Conservation (phyloP, 92 coral and sea anemone species). For the Palythoa heliodiscus region DNA sequence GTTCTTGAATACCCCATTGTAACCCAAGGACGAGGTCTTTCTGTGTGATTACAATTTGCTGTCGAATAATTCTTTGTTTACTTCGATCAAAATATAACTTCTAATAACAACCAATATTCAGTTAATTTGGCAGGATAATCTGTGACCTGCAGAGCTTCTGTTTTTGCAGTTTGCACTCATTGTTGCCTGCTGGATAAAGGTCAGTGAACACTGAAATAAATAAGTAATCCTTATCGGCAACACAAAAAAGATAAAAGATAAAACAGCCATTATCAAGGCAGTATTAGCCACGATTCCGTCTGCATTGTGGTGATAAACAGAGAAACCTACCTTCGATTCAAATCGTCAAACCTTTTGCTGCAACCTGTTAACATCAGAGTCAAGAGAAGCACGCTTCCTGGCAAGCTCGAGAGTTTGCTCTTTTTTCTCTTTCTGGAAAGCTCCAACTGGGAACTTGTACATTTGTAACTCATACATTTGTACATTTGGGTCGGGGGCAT, state of each 20-base stretch:
- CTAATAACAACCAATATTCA: constrained; percentile 30
- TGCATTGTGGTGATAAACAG: constrained; percentile 21
- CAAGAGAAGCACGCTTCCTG: constrained; percentile 20
- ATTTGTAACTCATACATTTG: too few species aligned
- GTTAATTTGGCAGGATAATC: constrained; percentile 29
- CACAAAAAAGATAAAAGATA: constrained; percentile 25
- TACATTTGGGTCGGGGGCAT: constrained; percentile 30
- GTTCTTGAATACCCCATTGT: constrained; percentile 27
- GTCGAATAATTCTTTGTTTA: constrained; percentile 7
- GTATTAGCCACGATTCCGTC: constrained; percentile 3
- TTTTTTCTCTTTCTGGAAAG: constrained; percentile 34
- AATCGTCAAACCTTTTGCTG: constrained; percentile 39
- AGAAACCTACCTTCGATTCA: constrained; percentile 36
- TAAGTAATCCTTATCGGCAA: too few species aligned
- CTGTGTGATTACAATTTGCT: constrained; percentile 30
- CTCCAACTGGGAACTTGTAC: constrained; percentile 37
- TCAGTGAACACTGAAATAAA: too few species aligned
- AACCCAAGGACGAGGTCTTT: constrained; percentile 25
- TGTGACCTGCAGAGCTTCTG: constrained; percentile 1
- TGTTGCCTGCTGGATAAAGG: too few species aligned
- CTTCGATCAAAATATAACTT: constrained; percentile 20
- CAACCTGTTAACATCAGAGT: constrained; percentile 34
- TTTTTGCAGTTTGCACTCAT: too few species aligned
- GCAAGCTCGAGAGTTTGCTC: constrained; percentile 34
- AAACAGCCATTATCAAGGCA: constrained; percentile 30